Evolutionary conservation across 1,140 invertebrate genomes (phyloP).

Genomic region (Cardiocondyla obscurior): DNA sequence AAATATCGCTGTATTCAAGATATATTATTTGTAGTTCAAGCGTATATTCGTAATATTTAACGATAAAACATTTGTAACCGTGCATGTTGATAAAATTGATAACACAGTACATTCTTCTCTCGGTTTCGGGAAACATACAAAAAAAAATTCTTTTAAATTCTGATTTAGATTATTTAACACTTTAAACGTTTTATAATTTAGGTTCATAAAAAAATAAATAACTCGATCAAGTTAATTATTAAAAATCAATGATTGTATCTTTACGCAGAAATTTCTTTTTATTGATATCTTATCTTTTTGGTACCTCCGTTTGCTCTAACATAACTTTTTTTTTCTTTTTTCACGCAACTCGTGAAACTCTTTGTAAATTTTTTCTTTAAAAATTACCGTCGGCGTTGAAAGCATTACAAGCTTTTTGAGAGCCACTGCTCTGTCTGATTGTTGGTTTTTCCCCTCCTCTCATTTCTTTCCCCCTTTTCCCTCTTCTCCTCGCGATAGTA

Average conservation of each 20-base stretch:
- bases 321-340: background rate
- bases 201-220: background rate
- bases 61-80: background rate
- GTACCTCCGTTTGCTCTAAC: background rate
- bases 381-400: background rate
- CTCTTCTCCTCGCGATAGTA: slow-evolving; percentile 43
- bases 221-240: background rate
- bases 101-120: background rate
- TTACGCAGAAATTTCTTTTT: background rate
- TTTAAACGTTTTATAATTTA: background rate
- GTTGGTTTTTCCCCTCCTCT: slow-evolving; percentile 64
- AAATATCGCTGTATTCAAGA: slow-evolving; percentile 3
- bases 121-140: background rate
- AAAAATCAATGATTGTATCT: background rate
- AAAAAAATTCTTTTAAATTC: background rate
- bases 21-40: slow-evolving; percentile 1
- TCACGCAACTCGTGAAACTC: background rate
- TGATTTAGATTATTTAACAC: background rate
- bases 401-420: slow-evolving; percentile 56
- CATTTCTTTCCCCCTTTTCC: slow-evolving; percentile 43
- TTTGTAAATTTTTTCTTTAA: background rate
- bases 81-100: background rate
- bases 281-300: background rate
- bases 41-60: background rate
- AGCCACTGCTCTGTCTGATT: slow-evolving; percentile 66